Conservation (phyloP, 2,888 invertebrate genomes). For the Caenorhabditis sulstoni region DNA sequence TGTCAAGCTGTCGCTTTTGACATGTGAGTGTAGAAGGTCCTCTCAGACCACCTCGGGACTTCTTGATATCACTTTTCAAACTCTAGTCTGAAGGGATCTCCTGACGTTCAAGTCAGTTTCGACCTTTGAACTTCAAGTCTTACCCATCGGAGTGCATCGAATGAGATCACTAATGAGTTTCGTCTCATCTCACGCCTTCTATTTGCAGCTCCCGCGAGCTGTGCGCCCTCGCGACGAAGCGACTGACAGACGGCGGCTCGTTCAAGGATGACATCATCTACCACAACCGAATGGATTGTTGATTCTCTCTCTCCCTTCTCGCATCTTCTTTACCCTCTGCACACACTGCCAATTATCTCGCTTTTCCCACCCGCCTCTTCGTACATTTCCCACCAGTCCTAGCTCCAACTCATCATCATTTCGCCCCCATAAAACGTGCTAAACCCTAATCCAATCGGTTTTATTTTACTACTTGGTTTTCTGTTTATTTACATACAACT, state of each 20-base stretch:
- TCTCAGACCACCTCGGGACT: background rate
- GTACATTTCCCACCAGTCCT: constrained; percentile 2
- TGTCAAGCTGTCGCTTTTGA: constrained; percentile 69
- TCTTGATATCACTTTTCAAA: too few relatives aligned
- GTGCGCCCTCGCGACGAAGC: constrained; percentile 61
- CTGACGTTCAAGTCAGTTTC: too few relatives aligned
- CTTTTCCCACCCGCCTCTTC: constrained; percentile 1
- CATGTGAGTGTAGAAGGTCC: constrained; percentile 55
- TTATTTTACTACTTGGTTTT: background rate
- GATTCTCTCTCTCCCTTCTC: constrained; percentile 5
- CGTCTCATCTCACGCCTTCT: background rate
- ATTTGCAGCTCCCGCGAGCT: constrained; percentile 62
- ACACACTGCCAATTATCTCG: background rate
- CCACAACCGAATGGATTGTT: constrained; percentile 65
- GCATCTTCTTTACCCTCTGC: background rate
- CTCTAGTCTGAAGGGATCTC: too few relatives aligned
- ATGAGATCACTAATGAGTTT: constrained; percentile 26
- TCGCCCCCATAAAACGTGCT: constrained; percentile 23
- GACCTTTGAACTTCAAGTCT: too few relatives aligned
- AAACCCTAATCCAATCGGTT: background rate
- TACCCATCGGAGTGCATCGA: constrained; percentile 2
- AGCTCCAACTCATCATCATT: constrained; percentile 1
- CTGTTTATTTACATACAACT: constrained; percentile 28
- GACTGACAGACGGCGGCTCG: constrained; percentile 62
- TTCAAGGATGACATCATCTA: constrained; percentile 62